Evolutionary conservation across 2,888 invertebrate genomes (phyloP).

Genomic region (Esperia sulphurella): DNA sequence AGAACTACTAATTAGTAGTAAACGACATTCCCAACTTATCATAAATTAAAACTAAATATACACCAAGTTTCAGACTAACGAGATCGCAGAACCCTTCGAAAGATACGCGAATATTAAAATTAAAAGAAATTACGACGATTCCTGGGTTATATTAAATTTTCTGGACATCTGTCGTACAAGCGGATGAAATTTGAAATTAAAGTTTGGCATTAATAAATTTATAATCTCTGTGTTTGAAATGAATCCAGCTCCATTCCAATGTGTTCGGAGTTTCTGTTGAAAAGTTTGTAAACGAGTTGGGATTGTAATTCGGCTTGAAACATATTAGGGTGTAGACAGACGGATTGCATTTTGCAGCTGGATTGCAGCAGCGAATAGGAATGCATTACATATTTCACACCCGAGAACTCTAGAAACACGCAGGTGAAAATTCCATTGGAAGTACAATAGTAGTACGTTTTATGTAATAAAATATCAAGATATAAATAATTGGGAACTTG

Average conservation of each 20-base stretch:
- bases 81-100: conserved; percentile 31
- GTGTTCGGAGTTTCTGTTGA: neutral
- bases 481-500: no score
- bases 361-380: no score
- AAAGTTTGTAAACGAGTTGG: neutral
- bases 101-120: conserved; percentile 55
- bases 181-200: conserved; percentile 42
- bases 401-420: no score
- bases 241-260: conserved; percentile 1
- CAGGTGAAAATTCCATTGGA: no score
- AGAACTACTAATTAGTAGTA: neutral
- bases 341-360: no score
- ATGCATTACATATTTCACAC: no score
- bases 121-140: conserved; percentile 60
- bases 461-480: no score
- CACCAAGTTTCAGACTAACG: conserved; percentile 45
- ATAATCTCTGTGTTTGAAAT: conserved; percentile 35
- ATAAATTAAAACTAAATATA: conserved; percentile 42
- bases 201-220: conserved; percentile 63
- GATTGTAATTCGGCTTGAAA: neutral
- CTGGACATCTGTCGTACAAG: conserved; percentile 68
- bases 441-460: no score
- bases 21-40: no score
- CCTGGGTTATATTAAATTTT: conserved; percentile 64
- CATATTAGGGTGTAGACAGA: neutral